These are phyloP conservation scores for Nestor notabilis DNA, from an alignment of 2,113 vertebrate genomes.

Conservation along the genomic window DNA sequence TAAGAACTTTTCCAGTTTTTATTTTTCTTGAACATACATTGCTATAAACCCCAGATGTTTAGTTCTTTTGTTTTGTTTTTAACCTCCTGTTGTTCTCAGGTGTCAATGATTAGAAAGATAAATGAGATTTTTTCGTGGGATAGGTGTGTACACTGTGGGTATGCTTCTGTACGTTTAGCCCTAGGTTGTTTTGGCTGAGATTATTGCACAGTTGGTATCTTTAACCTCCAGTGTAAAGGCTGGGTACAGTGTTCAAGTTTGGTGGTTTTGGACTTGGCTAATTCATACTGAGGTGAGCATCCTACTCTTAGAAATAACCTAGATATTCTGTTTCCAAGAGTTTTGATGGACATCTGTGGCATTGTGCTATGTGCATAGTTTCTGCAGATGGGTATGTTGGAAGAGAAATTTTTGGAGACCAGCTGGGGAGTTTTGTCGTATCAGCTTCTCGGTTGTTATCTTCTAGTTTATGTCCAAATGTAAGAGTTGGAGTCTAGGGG, in stretches of 20 bases:
- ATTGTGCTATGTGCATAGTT: not conserved
- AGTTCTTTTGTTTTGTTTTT: accelerated
- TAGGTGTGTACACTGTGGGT: not conserved
- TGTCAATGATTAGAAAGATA: not conserved
- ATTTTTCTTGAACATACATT: not conserved
- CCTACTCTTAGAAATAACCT: not conserved
- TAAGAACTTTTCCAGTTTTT: not conserved
- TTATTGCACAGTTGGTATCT: not conserved
- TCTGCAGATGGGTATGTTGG: not conserved
- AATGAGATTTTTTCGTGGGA: not conserved
- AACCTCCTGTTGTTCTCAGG: not conserved
- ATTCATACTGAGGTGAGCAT: not conserved
- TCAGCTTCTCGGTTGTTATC: not conserved
- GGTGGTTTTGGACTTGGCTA: not conserved
- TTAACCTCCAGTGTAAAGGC: not conserved
- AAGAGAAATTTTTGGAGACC: not conserved
- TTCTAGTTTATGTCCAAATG: not conserved
- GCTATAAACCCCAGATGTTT: not conserved
- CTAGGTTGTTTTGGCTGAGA: not conserved
- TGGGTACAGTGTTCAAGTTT: not conserved
- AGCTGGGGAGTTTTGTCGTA: not conserved
- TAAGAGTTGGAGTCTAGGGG: not conserved
- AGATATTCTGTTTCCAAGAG: not conserved
- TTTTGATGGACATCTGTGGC: not conserved
- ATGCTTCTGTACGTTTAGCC: not conserved